These are phyloP conservation scores for Acrocephalus arundinaceus DNA, from an alignment of 2,113 vertebrate genomes.

Conservation along the genomic window DNA sequence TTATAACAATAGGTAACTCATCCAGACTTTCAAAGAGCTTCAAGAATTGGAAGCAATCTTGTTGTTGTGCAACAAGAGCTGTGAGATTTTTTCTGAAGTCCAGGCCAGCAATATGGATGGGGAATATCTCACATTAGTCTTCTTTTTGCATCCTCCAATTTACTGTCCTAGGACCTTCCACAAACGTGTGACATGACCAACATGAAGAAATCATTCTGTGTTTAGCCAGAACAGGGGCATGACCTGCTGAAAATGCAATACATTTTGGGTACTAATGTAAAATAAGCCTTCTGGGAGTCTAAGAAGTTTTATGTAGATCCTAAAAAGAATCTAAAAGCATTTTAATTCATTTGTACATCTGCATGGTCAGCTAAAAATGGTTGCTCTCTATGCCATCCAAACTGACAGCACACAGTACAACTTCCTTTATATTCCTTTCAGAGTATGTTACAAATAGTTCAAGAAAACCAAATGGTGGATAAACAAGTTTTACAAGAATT, in stretches of 20 bases:
- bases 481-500: not conserved
- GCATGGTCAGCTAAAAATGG: not conserved
- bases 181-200: fast-evolving
- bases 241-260: not conserved
- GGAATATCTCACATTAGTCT: not conserved
- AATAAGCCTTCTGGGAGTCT: not conserved
- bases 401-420: not conserved
- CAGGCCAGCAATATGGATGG: not conserved
- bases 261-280: not conserved
- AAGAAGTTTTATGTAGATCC: not conserved
- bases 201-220: not conserved
- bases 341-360: not conserved
- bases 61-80: not conserved
- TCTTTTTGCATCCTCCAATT: not conserved
- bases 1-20: not conserved
- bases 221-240: not conserved
- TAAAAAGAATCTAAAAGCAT: not conserved
- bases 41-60: not conserved
- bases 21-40: not conserved
- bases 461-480: not conserved
- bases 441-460: not conserved
- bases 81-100: not conserved
- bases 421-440: not conserved
- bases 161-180: not conserved
- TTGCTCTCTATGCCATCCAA: not conserved